Evolutionary conservation across 2,113 vertebrate genomes (phyloP), one percentile per base, ranked within the genome.

Genomic region (Rhabdomys dilectus): DNA sequence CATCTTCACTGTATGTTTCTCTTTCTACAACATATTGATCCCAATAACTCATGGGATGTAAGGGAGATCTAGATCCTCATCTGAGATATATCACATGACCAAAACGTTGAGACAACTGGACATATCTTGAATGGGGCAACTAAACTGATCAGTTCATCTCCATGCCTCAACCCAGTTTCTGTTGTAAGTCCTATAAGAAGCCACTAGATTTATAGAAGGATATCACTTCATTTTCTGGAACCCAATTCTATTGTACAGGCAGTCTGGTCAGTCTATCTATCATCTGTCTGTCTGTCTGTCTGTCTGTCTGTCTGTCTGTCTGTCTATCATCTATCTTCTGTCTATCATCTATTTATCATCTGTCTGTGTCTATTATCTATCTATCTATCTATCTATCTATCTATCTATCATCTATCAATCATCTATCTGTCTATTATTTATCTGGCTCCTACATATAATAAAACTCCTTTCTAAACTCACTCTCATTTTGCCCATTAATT

Each of bases 21-120:
- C 53, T 91, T 72, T 95, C 56, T 89, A 5, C 58, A 76, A 39
- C 82, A 88, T 85, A 29, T 85, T 93, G 36, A 81, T 91, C 77
- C 66, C 58, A 62, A 36, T 39, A 89, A 26, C 36, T 21, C 45
- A 60, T 5, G n/a, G 22, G 72, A 93, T 86, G 84, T 72, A n/a
- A 72, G 34, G 34, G 36, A n/a, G 68, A n/a, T 19, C 2, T 72
- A n/a, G 34, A 19, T n/a, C 6, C 34, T 36, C 10, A 68, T 31
- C 11, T 68, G 29, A 51, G 51, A 51, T 11, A 51, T 51, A 51
- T 51, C 51, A 51, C 36, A 73, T 73, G 19, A 73, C n/a, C 70
- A 73, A 39, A 10, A 39, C 8, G 1, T 39, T 73, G 36, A 9
- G n/a, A 73, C n/a, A 73, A 39, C n/a, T 39, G 70, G 19, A 39